Evolutionary conservation across 2,888 invertebrate species (phyloP).

Genomic region (Ceraclea dissimilis): DNA sequence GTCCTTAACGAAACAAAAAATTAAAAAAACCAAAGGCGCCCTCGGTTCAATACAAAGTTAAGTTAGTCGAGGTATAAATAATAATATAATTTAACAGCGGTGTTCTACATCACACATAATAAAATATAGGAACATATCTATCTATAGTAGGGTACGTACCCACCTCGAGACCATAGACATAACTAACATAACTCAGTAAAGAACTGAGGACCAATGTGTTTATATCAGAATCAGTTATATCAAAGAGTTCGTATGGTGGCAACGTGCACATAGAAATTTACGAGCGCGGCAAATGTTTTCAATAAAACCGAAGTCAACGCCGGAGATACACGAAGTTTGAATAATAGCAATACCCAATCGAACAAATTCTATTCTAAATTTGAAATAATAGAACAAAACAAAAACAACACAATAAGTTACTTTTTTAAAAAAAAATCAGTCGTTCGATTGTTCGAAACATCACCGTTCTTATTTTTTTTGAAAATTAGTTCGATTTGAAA

Average conservation of each 20-base stretch:
- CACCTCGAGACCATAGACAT: background rate
- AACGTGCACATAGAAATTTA: conserved; percentile 32
- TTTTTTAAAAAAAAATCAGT: background rate
- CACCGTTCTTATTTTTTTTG: too few species aligned
- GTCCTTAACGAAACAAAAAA: too few species aligned
- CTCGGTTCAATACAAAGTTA: too few species aligned
- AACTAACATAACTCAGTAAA: background rate
- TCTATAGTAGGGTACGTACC: background rate
- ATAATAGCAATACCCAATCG: background rate
- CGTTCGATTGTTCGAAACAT: background rate
- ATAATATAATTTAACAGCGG: too few species aligned
- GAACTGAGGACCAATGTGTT: conserved; percentile 18
- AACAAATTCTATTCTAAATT: background rate
- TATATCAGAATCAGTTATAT: conserved; percentile 45
- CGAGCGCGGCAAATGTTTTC: conserved; percentile 1
- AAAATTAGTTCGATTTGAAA: too few species aligned
- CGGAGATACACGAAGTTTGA: conserved; percentile 11
- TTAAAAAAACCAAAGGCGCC: too few species aligned
- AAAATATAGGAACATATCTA: too few species aligned
- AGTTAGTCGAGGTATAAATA: too few species aligned
- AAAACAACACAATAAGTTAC: background rate
- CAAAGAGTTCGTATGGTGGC: conserved; percentile 50
- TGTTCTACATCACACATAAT: too few species aligned
- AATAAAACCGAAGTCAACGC: conserved; percentile 6
- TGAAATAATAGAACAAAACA: background rate